These are phyloP conservation scores for Amblyjoppa fuscipennis DNA, from an alignment of 2,888 invertebrate genomes.

Conservation along the genomic window DNA sequence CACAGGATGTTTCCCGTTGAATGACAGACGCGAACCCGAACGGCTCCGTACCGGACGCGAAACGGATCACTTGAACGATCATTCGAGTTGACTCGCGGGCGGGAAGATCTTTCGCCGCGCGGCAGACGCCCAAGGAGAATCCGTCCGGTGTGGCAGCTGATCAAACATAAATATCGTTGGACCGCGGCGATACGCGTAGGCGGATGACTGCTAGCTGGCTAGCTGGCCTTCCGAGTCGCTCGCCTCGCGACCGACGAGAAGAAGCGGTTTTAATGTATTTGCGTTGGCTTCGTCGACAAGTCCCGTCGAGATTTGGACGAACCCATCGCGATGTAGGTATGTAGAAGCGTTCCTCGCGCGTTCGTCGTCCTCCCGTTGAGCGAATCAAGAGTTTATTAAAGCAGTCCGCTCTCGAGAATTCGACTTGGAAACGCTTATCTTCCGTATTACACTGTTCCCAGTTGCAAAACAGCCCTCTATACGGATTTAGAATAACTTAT, in stretches of 20 bases:
- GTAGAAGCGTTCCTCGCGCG: not conserved
- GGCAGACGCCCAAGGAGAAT: conserved; percentile 50
- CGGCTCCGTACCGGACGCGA: not conserved
- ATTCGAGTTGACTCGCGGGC: conserved; percentile 2
- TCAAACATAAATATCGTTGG: conserved; percentile 81
- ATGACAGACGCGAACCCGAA: conserved; percentile 7
- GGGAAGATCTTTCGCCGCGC: not conserved
- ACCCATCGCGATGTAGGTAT: conserved; percentile 8
- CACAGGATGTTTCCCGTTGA: not conserved
- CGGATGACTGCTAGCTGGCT: conserved; percentile 39
- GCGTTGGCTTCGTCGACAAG: conserved; percentile 75
- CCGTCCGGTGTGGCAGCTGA: conserved; percentile 77
- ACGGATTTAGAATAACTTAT: conserved; percentile 3
- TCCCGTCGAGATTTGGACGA: conserved; percentile 32
- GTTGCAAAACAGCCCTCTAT: conserved; percentile 2
- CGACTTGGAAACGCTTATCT: conserved; percentile 1
- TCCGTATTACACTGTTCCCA: conserved; percentile 17
- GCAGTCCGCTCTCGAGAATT: not conserved
- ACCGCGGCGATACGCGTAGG: conserved; percentile 67
- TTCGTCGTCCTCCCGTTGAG: conserved; percentile 40
- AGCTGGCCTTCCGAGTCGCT: conserved; percentile 24
- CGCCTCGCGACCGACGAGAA: conserved; percentile 1
- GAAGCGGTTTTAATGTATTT: conserved; percentile 78
- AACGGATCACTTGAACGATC: conserved; percentile 3
- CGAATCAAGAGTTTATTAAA: conserved; percentile 57